phyloP scores from a whole-genome alignment of 2,888 invertebrate species.

The Strigamia transsilvanica region DNA sequence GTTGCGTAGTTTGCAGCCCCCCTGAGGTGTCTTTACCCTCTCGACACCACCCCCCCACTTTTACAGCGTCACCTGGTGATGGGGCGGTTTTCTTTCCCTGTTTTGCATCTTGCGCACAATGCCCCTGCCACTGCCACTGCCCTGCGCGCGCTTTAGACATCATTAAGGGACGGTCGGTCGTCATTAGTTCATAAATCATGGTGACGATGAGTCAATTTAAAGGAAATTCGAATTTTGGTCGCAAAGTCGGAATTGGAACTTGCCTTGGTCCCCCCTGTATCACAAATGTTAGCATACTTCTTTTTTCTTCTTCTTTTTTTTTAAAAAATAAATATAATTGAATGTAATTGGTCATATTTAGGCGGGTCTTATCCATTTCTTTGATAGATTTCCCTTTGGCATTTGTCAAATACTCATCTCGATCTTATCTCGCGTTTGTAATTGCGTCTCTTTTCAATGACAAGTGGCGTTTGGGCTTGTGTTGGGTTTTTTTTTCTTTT shows the following conservation, averaged over 20 bases:
- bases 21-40: slow-evolving; percentile 18
- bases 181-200: slow-evolving; percentile 53
- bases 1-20: slow-evolving; percentile 44
- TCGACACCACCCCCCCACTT: slow-evolving; percentile 11
- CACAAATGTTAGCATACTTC: not conserved
- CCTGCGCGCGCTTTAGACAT: slow-evolving; percentile 4
- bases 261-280: too few species aligned
- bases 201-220: not conserved
- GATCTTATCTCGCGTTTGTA: slow-evolving; percentile 31
- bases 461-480: slow-evolving; percentile 6
- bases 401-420: slow-evolving; percentile 39
- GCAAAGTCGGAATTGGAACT: too few species aligned
- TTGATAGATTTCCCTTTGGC: slow-evolving; percentile 20
- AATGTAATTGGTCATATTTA: not conserved
- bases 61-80: slow-evolving; percentile 36
- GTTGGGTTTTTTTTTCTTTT: slow-evolving; percentile 29
- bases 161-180: slow-evolving; percentile 40
- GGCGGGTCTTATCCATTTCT: not conserved
- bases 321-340: too few species aligned
- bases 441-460: slow-evolving; percentile 34
- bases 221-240: not conserved
- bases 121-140: not conserved
- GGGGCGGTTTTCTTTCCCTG: slow-evolving; percentile 1
- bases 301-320: too few species aligned
- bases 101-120: slow-evolving; percentile 37